Conservation (phyloP, 2,888 invertebrate species). For the Drosophila stalkeri region DNA sequence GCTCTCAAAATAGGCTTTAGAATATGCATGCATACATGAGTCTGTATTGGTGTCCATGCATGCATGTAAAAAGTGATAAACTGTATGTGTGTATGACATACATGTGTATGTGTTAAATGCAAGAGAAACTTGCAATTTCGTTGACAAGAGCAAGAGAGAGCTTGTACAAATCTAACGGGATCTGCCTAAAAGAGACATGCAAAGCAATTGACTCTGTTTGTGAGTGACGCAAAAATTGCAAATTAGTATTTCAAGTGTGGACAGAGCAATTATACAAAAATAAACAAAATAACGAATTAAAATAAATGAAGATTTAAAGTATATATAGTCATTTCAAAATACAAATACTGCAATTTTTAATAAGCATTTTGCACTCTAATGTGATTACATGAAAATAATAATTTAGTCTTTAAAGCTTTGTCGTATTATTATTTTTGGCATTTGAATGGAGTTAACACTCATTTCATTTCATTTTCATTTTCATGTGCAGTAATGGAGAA, state of each 20-base stretch:
- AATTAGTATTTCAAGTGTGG: conserved; percentile 5
- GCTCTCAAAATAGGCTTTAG: not conserved
- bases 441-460: not conserved
- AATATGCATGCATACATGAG: not conserved
- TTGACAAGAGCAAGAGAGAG: not conserved
- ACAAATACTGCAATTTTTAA: not conserved
- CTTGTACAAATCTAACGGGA: conserved; percentile 9
- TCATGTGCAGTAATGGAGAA: conserved; percentile 10
- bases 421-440: not conserved
- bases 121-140: conserved; percentile 8
- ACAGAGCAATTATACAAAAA: conserved; percentile 1
- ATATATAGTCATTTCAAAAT: not conserved
- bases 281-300: not conserved
- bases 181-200: conserved; percentile 6
- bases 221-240: not conserved
- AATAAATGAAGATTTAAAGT: not conserved
- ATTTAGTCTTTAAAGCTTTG: not conserved
- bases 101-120: not conserved
- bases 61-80: too few relatives aligned
- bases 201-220: not conserved
- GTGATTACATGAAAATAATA: not conserved
- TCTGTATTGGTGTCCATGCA: not conserved
- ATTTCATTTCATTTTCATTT: conserved; percentile 25
- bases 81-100: not conserved
- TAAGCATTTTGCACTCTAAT: conserved; percentile 1